These are phyloP conservation scores for Caenorhabditis japonica DNA, from an alignment of 2,888 invertebrate species.

Conservation along the genomic window DNA sequence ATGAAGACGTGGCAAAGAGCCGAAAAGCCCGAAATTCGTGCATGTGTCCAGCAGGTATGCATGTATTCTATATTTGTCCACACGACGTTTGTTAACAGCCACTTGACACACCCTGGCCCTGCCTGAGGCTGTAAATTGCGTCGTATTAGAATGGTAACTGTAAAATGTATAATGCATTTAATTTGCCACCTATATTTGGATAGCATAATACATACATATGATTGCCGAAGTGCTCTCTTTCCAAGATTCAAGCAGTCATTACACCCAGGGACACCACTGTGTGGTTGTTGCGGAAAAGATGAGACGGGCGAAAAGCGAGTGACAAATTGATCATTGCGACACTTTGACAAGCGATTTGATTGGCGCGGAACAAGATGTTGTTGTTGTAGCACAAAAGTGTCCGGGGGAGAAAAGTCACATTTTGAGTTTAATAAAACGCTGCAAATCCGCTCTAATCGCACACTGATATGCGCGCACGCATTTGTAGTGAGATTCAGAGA, in stretches of 20 bases:
- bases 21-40: conserved; percentile 47
- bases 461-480: too few species aligned
- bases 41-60: conserved; percentile 51
- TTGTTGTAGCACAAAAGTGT: too few species aligned
- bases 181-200: conserved; percentile 41
- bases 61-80: too few species aligned
- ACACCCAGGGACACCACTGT: conserved; percentile 1
- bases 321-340: conserved; percentile 46
- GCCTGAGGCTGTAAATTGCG: conserved; percentile 29
- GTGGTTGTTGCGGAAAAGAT: conserved; percentile 7
- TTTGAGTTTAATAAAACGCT: too few species aligned
- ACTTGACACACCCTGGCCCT: conserved; percentile 35
- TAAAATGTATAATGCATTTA: too few species aligned
- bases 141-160: too few species aligned
- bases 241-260: conserved; percentile 21
- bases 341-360: conserved; percentile 30
- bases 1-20: conserved; percentile 35
- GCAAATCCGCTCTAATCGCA: too few species aligned
- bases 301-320: conserved; percentile 34
- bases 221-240: background rate
- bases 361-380: conserved; percentile 8
- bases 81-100: conserved; percentile 23
- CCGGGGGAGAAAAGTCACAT: too few species aligned
- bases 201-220: conserved; percentile 29
- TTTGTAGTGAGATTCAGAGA: too few species aligned